These are phyloP conservation scores for Dynastes tityus DNA, from an alignment of 2,888 invertebrate species.

Conservation along the genomic window DNA sequence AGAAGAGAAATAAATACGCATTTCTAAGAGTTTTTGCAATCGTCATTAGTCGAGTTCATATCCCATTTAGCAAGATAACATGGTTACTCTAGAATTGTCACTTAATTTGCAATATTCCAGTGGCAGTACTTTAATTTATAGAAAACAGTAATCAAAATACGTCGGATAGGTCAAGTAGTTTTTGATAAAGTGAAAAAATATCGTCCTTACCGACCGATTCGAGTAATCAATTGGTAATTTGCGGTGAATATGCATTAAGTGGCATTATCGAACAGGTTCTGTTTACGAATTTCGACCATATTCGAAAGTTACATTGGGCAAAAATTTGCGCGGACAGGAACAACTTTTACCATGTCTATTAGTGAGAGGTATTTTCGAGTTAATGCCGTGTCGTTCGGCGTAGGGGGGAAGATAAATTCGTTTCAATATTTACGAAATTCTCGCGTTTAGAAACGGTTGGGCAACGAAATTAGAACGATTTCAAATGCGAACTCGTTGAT, in stretches of 20 bases:
- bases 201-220: not conserved
- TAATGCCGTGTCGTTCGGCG: not conserved
- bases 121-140: not conserved
- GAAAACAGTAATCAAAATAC: slow-evolving; percentile 19
- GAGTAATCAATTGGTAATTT: not conserved
- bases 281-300: slow-evolving; percentile 38
- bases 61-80: not conserved
- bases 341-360: slow-evolving; percentile 24
- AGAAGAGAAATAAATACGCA: slow-evolving; percentile 21
- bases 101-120: too few relatives aligned
- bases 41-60: not conserved
- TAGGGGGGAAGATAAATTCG: slow-evolving; percentile 27
- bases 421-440: slow-evolving; percentile 48
- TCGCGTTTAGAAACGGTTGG: slow-evolving; percentile 44
- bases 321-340: slow-evolving; percentile 18
- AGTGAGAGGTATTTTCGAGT: slow-evolving; percentile 39
- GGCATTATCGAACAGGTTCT: not conserved
- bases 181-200: slow-evolving; percentile 36
- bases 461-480: slow-evolving; percentile 44
- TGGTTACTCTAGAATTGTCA: not conserved
- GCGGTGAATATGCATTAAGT: not conserved
- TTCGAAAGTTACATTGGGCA: slow-evolving; percentile 14
- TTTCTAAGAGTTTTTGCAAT: slow-evolving; percentile 25
- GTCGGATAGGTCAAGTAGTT: not conserved
- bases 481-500: slow-evolving; percentile 18